Conservation (phyloP, 2,797 vertebrate species). For the Acanthurus leucopareius region DNA sequence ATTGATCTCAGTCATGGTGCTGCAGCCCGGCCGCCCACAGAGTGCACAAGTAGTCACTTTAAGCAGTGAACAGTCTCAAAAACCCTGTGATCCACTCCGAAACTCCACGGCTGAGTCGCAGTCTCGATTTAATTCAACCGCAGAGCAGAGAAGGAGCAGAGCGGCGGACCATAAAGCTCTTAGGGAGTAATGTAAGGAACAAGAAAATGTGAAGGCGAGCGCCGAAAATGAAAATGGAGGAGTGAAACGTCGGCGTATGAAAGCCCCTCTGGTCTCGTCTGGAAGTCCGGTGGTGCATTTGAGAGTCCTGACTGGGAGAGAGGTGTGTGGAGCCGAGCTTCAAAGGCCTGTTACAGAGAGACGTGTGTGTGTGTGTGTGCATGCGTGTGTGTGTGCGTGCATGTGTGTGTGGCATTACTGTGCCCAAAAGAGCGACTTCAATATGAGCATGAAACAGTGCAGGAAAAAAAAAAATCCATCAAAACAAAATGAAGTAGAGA, state of each 20-base stretch:
- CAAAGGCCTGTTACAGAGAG: constrained; percentile 41
- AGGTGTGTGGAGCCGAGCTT: constrained; percentile 43
- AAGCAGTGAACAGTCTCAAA: constrained; percentile 36
- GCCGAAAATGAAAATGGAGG: constrained; percentile 57
- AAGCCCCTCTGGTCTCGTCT: constrained; percentile 48
- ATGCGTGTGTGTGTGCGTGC: not conserved
- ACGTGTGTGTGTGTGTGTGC: constrained; percentile 2
- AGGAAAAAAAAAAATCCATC: constrained; percentile 24
- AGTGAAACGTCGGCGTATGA: constrained; percentile 55
- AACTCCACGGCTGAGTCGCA: constrained; percentile 48
- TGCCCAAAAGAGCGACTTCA: constrained; percentile 27
- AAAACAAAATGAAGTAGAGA: constrained; percentile 33
- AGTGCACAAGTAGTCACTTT: constrained; percentile 15
- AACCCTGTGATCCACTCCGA: constrained; percentile 50
- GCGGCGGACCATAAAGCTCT: constrained; percentile 57
- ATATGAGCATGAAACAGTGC: constrained; percentile 25
- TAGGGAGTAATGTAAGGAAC: constrained; percentile 58
- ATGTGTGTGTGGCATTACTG: constrained; percentile 22
- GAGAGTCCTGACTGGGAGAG: constrained; percentile 37
- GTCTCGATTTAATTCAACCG: constrained; percentile 58
- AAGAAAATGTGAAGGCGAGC: constrained; percentile 58
- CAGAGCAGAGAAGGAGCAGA: constrained; percentile 41
- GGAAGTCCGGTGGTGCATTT: constrained; percentile 35
- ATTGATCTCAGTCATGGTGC: not conserved
- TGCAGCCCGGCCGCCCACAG: not conserved